phyloP scores from a whole-genome alignment of 2,113 vertebrate species.

The Spheniscus mendiculus region DNA sequence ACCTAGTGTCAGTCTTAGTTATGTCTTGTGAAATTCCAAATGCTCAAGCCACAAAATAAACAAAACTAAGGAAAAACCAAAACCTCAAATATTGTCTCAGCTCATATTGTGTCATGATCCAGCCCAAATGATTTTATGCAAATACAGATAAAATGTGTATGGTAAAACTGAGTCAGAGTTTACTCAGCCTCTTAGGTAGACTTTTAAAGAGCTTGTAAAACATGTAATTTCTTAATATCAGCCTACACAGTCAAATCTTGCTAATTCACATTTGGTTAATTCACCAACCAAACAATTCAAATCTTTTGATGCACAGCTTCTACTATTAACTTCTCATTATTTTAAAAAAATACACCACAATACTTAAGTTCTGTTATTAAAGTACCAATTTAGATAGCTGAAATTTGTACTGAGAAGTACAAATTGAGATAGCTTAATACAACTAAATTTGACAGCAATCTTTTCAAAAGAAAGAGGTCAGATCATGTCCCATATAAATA shows the following conservation, averaged over 20 bases:
- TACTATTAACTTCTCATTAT: neutral
- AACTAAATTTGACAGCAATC: neutral
- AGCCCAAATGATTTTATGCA: conserved; percentile 39
- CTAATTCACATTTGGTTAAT: neutral
- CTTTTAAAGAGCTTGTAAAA: neutral
- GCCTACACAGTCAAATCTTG: neutral
- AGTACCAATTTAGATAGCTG: neutral
- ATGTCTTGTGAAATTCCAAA: conserved; percentile 61
- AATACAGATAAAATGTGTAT: conserved; percentile 47
- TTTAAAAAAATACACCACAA: neutral
- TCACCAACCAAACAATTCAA: neutral
- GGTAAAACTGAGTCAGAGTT: conserved; percentile 61
- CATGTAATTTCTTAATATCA: neutral
- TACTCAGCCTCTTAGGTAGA: neutral
- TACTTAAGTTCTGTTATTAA: neutral
- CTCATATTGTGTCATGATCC: conserved; percentile 23
- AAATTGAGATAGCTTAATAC: neutral
- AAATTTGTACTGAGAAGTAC: neutral
- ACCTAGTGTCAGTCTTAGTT: conserved; percentile 45
- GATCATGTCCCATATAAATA: neutral
- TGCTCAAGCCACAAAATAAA: conserved; percentile 56
- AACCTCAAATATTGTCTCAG: conserved; percentile 56
- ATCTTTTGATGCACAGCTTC: neutral
- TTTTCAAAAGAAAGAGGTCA: neutral
- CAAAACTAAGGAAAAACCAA: conserved; percentile 57